Evolutionary conservation across 2,888 invertebrate genomes (phyloP), one percentile per base, ranked within the genome.

Genomic region (Phengaris alcon): DNA sequence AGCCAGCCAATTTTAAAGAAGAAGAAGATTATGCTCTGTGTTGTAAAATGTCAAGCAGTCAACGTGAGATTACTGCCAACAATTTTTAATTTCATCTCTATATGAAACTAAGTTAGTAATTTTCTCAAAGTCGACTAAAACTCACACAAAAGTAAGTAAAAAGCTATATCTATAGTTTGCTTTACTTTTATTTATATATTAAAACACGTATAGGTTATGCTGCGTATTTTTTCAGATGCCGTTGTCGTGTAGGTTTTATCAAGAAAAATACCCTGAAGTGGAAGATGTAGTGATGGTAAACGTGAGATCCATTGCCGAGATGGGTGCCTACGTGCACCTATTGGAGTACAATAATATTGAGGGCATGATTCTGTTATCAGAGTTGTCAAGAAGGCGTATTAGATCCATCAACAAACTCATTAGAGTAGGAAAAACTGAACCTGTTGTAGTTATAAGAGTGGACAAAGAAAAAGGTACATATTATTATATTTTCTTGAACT

Each of bases 221-320:
- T 75, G 81, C 78, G 78, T 78, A 81, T 77, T 54, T 76, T 89
- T 89, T 75, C 87, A 95, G 94, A 97, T 97, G 97, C 97, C 97
- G 85, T 94, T 99, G 78, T 97, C 97, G 82, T 99, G 99, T 95
- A 95, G 99, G 86, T 99, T 98, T 95, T 99, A 99, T 89, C 97
- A 97, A 87, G 97, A 99, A 91, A 98, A 97, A 86, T 99, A 98
- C 93, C 99, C 99, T 1, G 99, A 99, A 88, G 96, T 99, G 77
- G 99, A 99, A 84, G 99, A 99, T 96, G 99, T 99, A 73, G 99
- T 99, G 72, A 99, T 99, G 99, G 99, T 99, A 48, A 99, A 99
- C 87, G 99, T 99, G 4, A 95, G 98, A 69, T 97, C 98, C 79
- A 99, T 99, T 84, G 99, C 99, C 22, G 99, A 99, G 94, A 99